These are phyloP conservation scores for Nibea coibor DNA, from an alignment of 2,113 vertebrate genomes.

Conservation along the genomic window DNA sequence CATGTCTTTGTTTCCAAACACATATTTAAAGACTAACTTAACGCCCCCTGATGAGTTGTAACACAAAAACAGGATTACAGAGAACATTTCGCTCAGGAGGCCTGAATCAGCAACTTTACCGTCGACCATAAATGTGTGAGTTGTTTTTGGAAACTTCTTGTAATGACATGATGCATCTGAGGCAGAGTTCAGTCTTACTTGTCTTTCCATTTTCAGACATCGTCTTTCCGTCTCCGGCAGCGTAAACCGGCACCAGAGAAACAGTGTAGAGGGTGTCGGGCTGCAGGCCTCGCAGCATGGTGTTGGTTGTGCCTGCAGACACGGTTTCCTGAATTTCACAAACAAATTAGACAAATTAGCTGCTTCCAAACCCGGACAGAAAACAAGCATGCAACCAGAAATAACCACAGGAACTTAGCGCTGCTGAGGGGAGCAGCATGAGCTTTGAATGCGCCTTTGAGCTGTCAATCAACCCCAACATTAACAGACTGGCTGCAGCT, in stretches of 20 bases:
- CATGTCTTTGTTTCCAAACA: too few species aligned
- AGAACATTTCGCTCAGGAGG: too few species aligned
- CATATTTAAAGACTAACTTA: too few species aligned
- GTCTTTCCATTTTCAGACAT: slow-evolving; percentile 91
- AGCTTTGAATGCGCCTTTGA: neutral
- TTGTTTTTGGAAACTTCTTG: too few species aligned
- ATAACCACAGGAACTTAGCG: neutral
- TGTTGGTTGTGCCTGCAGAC: slow-evolving; percentile 89
- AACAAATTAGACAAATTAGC: slow-evolving; percentile 5
- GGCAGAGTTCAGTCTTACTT: slow-evolving; percentile 81
- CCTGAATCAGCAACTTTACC: too few species aligned
- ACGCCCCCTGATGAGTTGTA: too few species aligned
- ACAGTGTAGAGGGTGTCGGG: slow-evolving; percentile 91
- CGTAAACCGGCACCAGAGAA: slow-evolving; percentile 91
- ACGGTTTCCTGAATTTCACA: slow-evolving; percentile 86
- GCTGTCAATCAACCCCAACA: neutral
- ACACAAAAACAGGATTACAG: too few species aligned
- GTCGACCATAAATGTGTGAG: too few species aligned
- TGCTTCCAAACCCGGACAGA: neutral
- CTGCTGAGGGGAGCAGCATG: neutral
- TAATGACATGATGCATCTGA: neutral
- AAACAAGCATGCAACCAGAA: neutral
- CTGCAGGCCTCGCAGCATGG: slow-evolving; percentile 88
- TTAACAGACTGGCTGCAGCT: neutral
- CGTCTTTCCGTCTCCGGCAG: slow-evolving; percentile 90